Evolutionary conservation across 2,797 vertebrate species (phyloP), one percentile per base, ranked within the genome.

Genomic region (Pteropus rufus): DNA sequence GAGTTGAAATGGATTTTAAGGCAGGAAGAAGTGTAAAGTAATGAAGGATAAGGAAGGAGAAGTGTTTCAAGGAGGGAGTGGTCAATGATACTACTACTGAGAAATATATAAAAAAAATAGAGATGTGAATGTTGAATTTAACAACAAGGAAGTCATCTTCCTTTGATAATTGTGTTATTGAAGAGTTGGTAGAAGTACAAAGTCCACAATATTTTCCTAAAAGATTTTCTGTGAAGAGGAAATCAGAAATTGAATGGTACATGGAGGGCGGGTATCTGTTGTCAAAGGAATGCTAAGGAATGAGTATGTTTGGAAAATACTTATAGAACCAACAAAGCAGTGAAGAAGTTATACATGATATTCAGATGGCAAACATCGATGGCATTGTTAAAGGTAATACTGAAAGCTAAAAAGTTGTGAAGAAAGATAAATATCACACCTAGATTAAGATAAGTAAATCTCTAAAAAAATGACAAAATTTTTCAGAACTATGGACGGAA

Each of bases 401-500:
- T 67, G 31, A 89, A 85, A 93, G 24, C 49, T 75, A 69, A 94
- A 96, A 94, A 91, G 26, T 44, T 36, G 9, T 82, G 16, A 92
- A 64, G 39, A 77, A 92, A 90, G 65, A 58, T 39, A 92, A 90
- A 79, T 54, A 83, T 41, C 21, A 95, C 39, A 76, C 29, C 16
- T n/a, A 92, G 10, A 72, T 79, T 91, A 80, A 96, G 26, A 79
- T 89, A 77, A 91, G 10, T 58, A 60, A 85, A 10, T 69, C 3
- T 60, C 21, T 83, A 72, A 34, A 81, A 91, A 84, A 95, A 44
- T 80, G 70, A 80, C 64, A 94, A n/a, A 75, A 26, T 5, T 73
- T 96, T 95, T 96, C 23, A 92, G 10, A 96, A 58, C 36, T 86
- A 26, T 36, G 62, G 44, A 72, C 46, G 79, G 56, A 96, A 44